Base-by-base conservation (phyloP, 2,113 vertebrate genomes). In the Podarcis raffonei region DNA sequence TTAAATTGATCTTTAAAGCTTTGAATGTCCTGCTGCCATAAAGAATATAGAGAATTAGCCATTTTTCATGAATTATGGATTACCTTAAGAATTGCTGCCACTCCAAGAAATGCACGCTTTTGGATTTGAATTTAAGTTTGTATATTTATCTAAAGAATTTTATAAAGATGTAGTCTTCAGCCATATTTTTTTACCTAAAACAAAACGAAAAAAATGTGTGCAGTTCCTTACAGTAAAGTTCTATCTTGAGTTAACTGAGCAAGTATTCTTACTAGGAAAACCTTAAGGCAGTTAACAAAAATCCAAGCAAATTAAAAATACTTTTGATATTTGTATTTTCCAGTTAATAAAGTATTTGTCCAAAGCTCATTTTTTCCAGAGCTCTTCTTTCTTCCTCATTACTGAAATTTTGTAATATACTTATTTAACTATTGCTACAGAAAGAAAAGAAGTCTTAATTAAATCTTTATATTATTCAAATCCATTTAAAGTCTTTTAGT, bases 51-150 rank as follows among this genome's bases (percentile, higher is more conserved):
- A 15, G 62, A 92, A 79, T 74, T 66, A 86, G 53, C 42, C 27
- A 76, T 76, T 85, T 39, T 30, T 16, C 71, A 35, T 32, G 78
- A 62, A 35, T 77, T 86, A 23, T 69, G 23, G 20, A 68, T 48
- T 83, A 65, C 69, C 32, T 82, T 83, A 30, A 77, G 86, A 6
- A 66, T 89, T 88, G 86, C 71, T 72, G 59, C 59, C 59, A 48
- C 27, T 72, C 5, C 88, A 85, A 66, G 32, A 94, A 89, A 72
- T 27, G 0, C 59, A 76, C 1, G 1, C 7, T 37, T 86, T 86
- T 69, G 23, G 7, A 35, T 3, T 75, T 75, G 57, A 75, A 27
- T 91, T 86, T 92, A 68, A 90, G 59, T 87, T 77, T 84, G 83
- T 5, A 12, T 62, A 68, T 53, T 57, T 16, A 6, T 20, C 48